Percentiles rank a stretch among this genome's conserved stretches.
Conservation (phyloP, 2,888 invertebrate genomes). For the Allacma fusca region DNA sequence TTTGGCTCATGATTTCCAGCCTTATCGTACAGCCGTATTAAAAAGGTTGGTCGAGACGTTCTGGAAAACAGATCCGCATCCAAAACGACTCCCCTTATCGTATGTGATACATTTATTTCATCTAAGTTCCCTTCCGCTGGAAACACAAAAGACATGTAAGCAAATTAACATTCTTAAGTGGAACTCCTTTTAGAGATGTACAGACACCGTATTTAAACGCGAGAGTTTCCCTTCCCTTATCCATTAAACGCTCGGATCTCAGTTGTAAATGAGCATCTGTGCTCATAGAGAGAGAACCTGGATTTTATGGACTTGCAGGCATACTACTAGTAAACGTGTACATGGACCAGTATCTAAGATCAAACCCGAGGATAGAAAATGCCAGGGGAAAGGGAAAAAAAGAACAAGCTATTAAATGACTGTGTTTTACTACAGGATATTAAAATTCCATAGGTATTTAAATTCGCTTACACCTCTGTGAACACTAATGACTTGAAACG, state of each 20-base stretch:
- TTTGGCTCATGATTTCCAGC: constrained; percentile 56
- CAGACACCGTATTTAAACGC: background rate
- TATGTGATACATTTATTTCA: constrained; percentile 47
- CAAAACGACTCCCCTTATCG: constrained; percentile 45
- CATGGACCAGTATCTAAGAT: background rate
- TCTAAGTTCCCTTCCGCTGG: constrained; percentile 60
- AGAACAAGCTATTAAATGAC: constrained; percentile 9
- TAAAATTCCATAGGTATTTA: constrained; percentile 26
- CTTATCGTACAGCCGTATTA: constrained; percentile 53
- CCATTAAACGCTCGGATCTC: too few relatives aligned
- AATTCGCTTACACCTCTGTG: constrained; percentile 24
- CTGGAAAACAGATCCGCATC: constrained; percentile 48
- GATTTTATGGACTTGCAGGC: constrained; percentile 2
- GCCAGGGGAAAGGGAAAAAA: background rate
- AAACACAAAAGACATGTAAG: constrained; percentile 36
- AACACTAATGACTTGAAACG: constrained; percentile 27
- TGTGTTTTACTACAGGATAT: constrained; percentile 18
- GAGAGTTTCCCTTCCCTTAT: background rate
- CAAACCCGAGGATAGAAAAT: background rate
- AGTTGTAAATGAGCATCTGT: background rate
- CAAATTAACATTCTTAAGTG: constrained; percentile 27
- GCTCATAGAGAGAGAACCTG: background rate
- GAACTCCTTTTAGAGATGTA: constrained; percentile 5
- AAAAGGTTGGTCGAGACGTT: constrained; percentile 53
- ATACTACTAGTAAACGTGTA: too few relatives aligned